These are phyloP conservation scores for Hipposideros larvatus DNA, from an alignment of 2,797 vertebrate genomes.

Conservation along the genomic window DNA sequence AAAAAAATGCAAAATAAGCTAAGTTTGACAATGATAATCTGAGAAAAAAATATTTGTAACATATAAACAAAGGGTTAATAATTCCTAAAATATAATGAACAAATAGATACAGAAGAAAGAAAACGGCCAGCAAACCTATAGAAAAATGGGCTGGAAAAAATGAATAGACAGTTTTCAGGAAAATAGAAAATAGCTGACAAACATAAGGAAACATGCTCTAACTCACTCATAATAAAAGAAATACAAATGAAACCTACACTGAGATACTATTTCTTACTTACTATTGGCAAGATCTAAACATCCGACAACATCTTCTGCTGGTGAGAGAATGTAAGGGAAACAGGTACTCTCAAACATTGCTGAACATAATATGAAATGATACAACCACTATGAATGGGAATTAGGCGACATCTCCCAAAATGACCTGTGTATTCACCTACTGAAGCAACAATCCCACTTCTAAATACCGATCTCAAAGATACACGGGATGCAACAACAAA, in stretches of 20 bases:
- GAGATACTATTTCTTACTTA: neutral
- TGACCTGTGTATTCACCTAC: neutral
- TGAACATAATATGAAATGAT: neutral
- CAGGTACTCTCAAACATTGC: neutral
- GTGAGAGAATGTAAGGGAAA: neutral
- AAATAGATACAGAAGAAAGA: neutral
- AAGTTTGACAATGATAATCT: neutral
- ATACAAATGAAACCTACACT: neutral
- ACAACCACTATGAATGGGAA: neutral
- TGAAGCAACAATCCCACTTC: neutral
- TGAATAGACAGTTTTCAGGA: neutral
- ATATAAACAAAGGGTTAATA: neutral
- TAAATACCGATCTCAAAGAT: neutral
- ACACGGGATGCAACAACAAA: neutral
- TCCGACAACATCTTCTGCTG: neutral
- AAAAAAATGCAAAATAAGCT: neutral
- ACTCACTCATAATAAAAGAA: neutral
- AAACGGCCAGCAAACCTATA: neutral
- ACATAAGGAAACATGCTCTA: neutral
- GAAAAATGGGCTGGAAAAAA: neutral
- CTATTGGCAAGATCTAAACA: neutral
- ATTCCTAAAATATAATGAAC: conserved; percentile 1
- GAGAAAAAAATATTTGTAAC: neutral
- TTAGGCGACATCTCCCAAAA: neutral
- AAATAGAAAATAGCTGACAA: neutral